These are phyloP conservation scores for Pogonocherus hispidulus DNA, from an alignment of 2,888 invertebrate genomes.

Conservation along the genomic window DNA sequence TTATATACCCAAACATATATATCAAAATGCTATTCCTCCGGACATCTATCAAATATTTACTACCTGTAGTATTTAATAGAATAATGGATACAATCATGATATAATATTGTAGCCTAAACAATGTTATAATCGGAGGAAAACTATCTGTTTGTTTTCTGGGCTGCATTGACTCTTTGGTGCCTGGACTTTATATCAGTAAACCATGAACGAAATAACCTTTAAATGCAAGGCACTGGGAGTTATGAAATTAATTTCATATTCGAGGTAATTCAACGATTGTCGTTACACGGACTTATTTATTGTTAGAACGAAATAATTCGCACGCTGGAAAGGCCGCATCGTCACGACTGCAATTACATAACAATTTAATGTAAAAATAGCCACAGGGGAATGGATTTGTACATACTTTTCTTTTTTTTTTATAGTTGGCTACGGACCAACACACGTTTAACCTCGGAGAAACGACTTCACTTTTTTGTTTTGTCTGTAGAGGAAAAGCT, in stretches of 20 bases:
- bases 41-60: too few relatives aligned
- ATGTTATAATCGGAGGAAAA: too few relatives aligned
- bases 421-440: constrained; percentile 15
- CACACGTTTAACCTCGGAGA: constrained; percentile 12
- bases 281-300: background rate
- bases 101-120: too few relatives aligned
- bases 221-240: too few relatives aligned
- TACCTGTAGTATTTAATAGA: too few relatives aligned
- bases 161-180: too few relatives aligned
- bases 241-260: background rate
- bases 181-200: too few relatives aligned
- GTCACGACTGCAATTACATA: constrained; percentile 22
- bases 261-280: background rate
- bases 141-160: too few relatives aligned
- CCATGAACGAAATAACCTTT: background rate
- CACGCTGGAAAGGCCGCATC: constrained; percentile 7
- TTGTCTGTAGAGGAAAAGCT: background rate
- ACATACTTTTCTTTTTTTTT: constrained; percentile 4
- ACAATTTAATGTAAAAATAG: constrained; percentile 31
- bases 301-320: constrained; percentile 1
- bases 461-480: constrained; percentile 1
- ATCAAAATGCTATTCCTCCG: too few relatives aligned
- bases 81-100: too few relatives aligned
- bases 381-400: constrained; percentile 16
- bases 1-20: too few relatives aligned